Evolutionary conservation across 2,113 vertebrate genomes (phyloP), one percentile per base, ranked within the genome.

Genomic region (Dipodomys stephensi): DNA sequence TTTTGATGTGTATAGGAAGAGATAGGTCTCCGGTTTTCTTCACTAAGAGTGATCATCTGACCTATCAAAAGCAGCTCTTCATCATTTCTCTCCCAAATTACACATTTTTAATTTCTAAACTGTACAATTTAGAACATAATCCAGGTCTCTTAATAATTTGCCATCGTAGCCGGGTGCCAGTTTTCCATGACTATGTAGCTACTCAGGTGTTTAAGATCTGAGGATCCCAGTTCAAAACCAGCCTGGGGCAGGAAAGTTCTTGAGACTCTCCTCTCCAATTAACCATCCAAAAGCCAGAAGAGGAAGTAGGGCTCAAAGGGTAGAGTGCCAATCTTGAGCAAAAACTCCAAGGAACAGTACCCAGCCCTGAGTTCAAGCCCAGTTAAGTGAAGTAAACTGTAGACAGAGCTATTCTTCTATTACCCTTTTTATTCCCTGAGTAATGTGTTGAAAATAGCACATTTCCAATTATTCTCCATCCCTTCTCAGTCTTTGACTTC

Each of bases 401-500:
- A 87, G 69, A 39, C 86, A 94, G 69, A 87, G 28, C 27, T 88
- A 60, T 77, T 83, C 39, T 74, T 1, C 13, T 20, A 11, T 3
- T n/a, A 3, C 19, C 44, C 15, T 19, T 68, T 44, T 74, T 60
- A 74, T 73, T 92, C 5, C 71, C 28, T n/a, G 19, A 4, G 39
- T 69, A 28, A 92, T n/a, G 78, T 8, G 22, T 60, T 86, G 79
- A 92, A 83, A 74, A 83, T 30, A 83, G 15, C 32, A 69, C 1
- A 2, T 89, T 67, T 85, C 30, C 46, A 74, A 4, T 30, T 84
- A 79, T 62, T 69, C 80, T 83, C 87, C 69, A 76, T 49, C 67
- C 91, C n/a, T 46, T 11, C 60, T 88, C 32, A 90, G 79, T 30
- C 60, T 89, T 67, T 88, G 71, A 93, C 46, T 79, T 86, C 20